A percentile compares a stretch with the other conserved stretches of the same genome.
Evolutionary conservation across 92 coral and sea anemone species (phyloP).

Genomic region (Porites cylindrica): DNA sequence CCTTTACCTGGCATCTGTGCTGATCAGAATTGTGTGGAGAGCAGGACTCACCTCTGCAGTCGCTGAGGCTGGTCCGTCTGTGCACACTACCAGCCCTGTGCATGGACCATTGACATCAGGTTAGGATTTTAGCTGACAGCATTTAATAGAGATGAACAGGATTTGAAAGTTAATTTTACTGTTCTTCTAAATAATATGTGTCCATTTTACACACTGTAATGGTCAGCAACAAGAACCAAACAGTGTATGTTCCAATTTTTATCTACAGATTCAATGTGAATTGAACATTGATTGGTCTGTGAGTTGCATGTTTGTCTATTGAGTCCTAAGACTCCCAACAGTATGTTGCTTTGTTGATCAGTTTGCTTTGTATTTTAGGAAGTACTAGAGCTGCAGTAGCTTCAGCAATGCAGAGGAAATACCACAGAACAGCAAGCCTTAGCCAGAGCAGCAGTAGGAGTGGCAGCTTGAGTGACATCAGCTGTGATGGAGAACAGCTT

Average conservation of each 20-base stretch:
- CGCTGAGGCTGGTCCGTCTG: constrained; percentile 46
- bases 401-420: constrained; percentile 91
- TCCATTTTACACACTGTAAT: too few species aligned
- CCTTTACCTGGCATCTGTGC: constrained; percentile 87
- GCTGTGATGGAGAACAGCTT: constrained; percentile 86
- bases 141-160: not conserved
- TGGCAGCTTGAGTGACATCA: constrained; percentile 91
- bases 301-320: too few species aligned
- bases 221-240: too few species aligned
- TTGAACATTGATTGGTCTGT: too few species aligned
- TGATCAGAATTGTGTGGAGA: constrained; percentile 94
- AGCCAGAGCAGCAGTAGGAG: constrained; percentile 96
- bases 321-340: too few species aligned
- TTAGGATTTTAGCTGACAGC: not conserved
- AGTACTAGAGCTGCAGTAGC: constrained; percentile 92
- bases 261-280: too few species aligned
- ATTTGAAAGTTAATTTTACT: too few species aligned
- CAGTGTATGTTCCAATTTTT: too few species aligned
- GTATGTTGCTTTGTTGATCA: too few species aligned
- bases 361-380: constrained; percentile 55
- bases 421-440: constrained; percentile 85
- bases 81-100: constrained; percentile 81
- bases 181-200: too few species aligned
- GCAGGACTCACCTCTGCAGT: constrained; percentile 84
- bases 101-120: constrained; percentile 80